phyloP scores from a whole-genome alignment of 2,888 invertebrate genomes.

The Pristionchus japonicus region DNA sequence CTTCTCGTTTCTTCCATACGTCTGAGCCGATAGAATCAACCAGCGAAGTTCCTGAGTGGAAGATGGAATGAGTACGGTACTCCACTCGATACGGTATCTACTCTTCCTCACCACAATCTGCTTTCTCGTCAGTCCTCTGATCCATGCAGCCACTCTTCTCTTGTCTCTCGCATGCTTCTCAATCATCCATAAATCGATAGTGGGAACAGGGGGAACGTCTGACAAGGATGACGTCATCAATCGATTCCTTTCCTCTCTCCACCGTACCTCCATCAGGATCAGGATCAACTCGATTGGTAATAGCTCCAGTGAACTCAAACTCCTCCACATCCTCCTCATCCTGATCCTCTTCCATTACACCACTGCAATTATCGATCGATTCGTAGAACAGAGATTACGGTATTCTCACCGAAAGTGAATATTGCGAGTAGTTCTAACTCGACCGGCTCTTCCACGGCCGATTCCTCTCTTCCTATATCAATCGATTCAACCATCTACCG shows the following conservation, averaged over 20 bases:
- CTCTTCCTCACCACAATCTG: slow-evolving; percentile 43
- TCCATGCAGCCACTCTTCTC: slow-evolving; percentile 43
- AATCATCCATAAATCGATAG: not conserved
- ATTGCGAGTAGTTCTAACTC: slow-evolving; percentile 33
- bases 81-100: not conserved
- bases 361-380: slow-evolving; percentile 12
- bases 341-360: slow-evolving; percentile 38
- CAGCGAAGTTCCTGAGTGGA: slow-evolving; percentile 56
- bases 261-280: slow-evolving; percentile 16
- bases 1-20: slow-evolving; percentile 55
- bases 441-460: not conserved
- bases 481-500: slow-evolving; percentile 5
- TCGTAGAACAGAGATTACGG: not conserved
- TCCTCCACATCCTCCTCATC: slow-evolving; percentile 39
- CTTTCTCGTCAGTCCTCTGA: slow-evolving; percentile 5
- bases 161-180: slow-evolving; percentile 41
- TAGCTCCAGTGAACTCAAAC: slow-evolving; percentile 33
- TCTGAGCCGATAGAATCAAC: slow-evolving; percentile 61
- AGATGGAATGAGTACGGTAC: not conserved
- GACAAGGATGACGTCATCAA: not conserved
- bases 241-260: not conserved
- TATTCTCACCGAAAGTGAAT: slow-evolving; percentile 38
- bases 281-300: not conserved
- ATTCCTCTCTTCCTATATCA: slow-evolving; percentile 1
- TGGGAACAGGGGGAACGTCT: slow-evolving; percentile 5